Evolutionary conservation across 1,140 invertebrate genomes (phyloP), one percentile per base, ranked within the genome.

Genomic region (Formica selysi): DNA sequence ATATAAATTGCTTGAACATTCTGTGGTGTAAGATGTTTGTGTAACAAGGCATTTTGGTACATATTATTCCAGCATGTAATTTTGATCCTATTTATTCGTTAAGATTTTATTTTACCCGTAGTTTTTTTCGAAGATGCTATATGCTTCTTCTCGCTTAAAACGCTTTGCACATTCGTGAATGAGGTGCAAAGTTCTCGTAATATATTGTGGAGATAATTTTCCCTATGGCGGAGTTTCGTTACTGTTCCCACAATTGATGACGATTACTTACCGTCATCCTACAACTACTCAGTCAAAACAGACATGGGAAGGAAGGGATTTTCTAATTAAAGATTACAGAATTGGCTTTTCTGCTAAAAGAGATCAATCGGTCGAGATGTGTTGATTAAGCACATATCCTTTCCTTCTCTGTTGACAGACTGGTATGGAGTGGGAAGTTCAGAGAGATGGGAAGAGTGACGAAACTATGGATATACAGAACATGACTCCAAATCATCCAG

Each of bases 361-460:
- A 86, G 26, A 92, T 89, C 91, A 87, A 62, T 89, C 71, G 44
- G 5, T 61, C 54, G 89, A 91, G 84, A 92, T 92, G 91, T 94
- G 93, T 93, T 90, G 89, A 93, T 93, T 93, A 94, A 95, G 95
- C 94, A 96, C 94, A 95, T 95, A 95, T 96, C 96, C 96, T 96
- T 96, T 96, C 96, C 96, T 96, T 96, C 95, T 96, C 95, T 97
- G 96, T 97, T 96, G 96, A 96, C 96, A 97, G 96, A 96, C 94
- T 92, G 95, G 92, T 94, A 93, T 92, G 91, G 92, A 92, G 93
- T 93, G 93, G 94, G 90, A 93, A 64, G 88, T 93, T 92, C 92
- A 92, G 59, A 91, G 88, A 90, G 91, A 89, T 93, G 88, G 91
- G 92, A 93, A 92, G 93, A 93, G 89, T 94, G 93, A 94, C 91